Evolutionary conservation across 2,797 vertebrate species (phyloP).

Genomic region (Staurois parvus): DNA sequence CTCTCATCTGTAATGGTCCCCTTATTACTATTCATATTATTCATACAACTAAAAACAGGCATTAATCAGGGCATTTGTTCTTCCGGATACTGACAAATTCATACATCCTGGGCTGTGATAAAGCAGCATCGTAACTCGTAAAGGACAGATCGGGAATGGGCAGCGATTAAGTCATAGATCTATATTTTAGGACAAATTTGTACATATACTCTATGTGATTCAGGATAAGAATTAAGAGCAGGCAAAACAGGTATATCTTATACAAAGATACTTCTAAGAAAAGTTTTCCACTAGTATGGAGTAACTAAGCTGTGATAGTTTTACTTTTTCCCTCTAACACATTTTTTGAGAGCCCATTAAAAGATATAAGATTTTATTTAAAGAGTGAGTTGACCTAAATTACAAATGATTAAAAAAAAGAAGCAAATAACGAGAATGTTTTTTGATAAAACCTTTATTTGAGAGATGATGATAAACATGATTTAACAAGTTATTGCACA

Average conservation of each 20-base stretch:
- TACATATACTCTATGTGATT: conserved; percentile 33
- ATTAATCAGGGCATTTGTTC: conserved; percentile 55
- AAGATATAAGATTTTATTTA: too few relatives aligned
- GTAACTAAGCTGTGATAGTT: not conserved
- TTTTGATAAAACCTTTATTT: too few relatives aligned
- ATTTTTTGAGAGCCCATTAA: too few relatives aligned
- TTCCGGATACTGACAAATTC: conserved; percentile 56
- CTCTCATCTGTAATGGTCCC: conserved; percentile 10
- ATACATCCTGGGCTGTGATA: conserved; percentile 56
- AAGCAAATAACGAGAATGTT: too few relatives aligned
- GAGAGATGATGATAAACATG: too few relatives aligned
- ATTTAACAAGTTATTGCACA: too few relatives aligned
- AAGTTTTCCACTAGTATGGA: not conserved
- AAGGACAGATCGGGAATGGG: conserved; percentile 22
- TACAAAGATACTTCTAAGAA: not conserved
- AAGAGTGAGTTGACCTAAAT: too few relatives aligned
- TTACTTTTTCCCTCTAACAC: too few relatives aligned
- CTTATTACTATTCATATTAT: conserved; percentile 55
- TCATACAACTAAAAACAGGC: conserved; percentile 45
- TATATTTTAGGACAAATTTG: conserved; percentile 19
- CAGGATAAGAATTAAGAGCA: not conserved
- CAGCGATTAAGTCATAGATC: conserved; percentile 22
- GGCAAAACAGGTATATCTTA: conserved; percentile 12
- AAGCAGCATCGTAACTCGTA: conserved; percentile 43
- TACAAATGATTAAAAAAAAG: too few relatives aligned